A percentile compares a stretch with the other conserved stretches of the same genome.
phyloP scores from a whole-genome alignment of 1,140 invertebrate genomes.

The Helicorthomorpha holstii region DNA sequence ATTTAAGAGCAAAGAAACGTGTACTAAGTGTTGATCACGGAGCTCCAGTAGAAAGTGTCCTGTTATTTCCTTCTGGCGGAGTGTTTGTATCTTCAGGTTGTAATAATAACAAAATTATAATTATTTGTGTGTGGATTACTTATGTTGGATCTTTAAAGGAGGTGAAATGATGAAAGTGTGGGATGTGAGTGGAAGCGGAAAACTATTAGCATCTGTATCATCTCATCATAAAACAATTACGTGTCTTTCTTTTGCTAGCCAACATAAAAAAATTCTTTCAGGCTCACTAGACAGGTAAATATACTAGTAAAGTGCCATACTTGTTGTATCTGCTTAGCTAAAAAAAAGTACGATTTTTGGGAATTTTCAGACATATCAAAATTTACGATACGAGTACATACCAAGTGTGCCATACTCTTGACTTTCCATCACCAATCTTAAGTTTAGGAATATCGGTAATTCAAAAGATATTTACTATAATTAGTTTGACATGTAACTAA shows the following conservation, averaged over 20 bases:
- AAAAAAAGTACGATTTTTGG: neutral
- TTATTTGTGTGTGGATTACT: neutral
- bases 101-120: constrained; percentile 1
- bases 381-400: constrained; percentile 78
- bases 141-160: constrained; percentile 30
- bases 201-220: constrained; percentile 55
- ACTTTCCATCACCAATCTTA: constrained; percentile 76
- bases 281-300: constrained; percentile 61
- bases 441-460: constrained; percentile 62
- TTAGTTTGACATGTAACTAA: neutral
- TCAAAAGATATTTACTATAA: constrained; percentile 11
- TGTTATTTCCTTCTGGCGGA: constrained; percentile 76
- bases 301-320: too few species aligned
- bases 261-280: constrained; percentile 65
- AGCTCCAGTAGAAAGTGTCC: constrained; percentile 70
- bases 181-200: constrained; percentile 75
- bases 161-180: constrained; percentile 83
- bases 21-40: constrained; percentile 68
- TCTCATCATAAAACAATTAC: constrained; percentile 91
- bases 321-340: too few species aligned
- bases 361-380: constrained; percentile 55
- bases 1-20: constrained; percentile 47
- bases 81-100: constrained; percentile 74
- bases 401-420: constrained; percentile 69
- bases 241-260: constrained; percentile 53